Evolutionary conservation across 1,140 invertebrate species (phyloP).

Genomic region (Solen grandis): DNA sequence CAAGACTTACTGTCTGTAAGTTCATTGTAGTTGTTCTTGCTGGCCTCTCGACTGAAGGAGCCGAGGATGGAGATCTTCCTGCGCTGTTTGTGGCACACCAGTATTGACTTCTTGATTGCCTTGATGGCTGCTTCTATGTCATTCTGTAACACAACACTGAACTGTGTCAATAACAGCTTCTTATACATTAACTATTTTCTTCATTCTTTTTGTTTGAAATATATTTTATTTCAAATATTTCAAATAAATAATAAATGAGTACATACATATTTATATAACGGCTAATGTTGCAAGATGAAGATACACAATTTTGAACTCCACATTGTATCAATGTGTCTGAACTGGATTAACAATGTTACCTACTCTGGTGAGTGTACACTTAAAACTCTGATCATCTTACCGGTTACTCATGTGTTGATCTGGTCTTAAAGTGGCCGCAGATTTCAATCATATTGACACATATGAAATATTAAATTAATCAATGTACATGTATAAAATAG

Average conservation of each 20-base stretch:
- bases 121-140: constrained; percentile 78
- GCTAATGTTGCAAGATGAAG: too few relatives aligned
- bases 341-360: too few relatives aligned
- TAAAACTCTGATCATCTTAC: too few relatives aligned
- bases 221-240: not conserved
- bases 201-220: not conserved
- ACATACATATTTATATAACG: too few relatives aligned
- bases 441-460: too few relatives aligned
- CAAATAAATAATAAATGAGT: not conserved
- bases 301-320: too few relatives aligned
- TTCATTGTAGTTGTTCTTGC: constrained; percentile 81
- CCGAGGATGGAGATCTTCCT: constrained; percentile 73
- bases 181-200: not conserved
- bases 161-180: not conserved
- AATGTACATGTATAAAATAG: too few relatives aligned
- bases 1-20: constrained; percentile 86
- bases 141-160: constrained; percentile 65
- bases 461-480: too few relatives aligned
- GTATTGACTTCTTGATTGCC: constrained; percentile 75
- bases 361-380: too few relatives aligned
- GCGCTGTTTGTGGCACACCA: constrained; percentile 74
- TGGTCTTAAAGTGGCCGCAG: too few relatives aligned
- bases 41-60: constrained; percentile 65
- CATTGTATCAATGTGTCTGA: too few relatives aligned
- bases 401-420: too few relatives aligned